Base-by-base conservation (phyloP, 2,888 invertebrate genomes). In the Drosophila bunnanda region DNA sequence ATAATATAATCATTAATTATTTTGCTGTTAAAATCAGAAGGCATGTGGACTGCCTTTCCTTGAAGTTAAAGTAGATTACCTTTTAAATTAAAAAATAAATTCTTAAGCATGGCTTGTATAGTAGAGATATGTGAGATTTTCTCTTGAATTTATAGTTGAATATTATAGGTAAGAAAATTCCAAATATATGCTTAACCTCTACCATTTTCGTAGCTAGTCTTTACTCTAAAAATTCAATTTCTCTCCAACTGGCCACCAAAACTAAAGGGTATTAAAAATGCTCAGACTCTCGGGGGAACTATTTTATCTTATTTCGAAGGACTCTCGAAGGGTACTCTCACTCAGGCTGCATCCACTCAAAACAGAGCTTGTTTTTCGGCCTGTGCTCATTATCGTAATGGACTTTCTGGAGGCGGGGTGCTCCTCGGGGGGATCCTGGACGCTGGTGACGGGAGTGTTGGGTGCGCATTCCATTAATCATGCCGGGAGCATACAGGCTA, bases 301-400 rank as follows among this genome's bases (percentile, higher is more conserved):
- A 53, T 34, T 56, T 43, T 20, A 53, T 39, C 28, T 41, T 17
- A 15, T 57, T 67, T 32, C 4, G 10, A 20, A 20, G 22, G 15
- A 7, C 32, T 15, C 25, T 38, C 20, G 50, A 50, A 32, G 38
- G 36, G 28, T 32, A 44, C 52, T 53, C 43, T 8, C 30, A 44
- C 66, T 44, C 34, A 12, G 15, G 17, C 65, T 46, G 20, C 50
- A 59, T 65, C 44, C 38, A 13, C 20, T 68, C 32, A 25, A 28
- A 54, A 34, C 13, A 20, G 17, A 46, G 34, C 34, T 17, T 59
- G 20, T 44, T 34, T 71, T 52, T 66, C 30, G 53, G 70, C 54
- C 67, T 55, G 39, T 46, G 58, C 73, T 73, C 75, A 75, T 73
- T 75, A 72, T 72, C 66, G 67, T 66, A 73, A 73, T 73, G 72